Base-by-base conservation (phyloP, 2,797 vertebrate genomes). In the Enteromius thamalakanensis region DNA sequence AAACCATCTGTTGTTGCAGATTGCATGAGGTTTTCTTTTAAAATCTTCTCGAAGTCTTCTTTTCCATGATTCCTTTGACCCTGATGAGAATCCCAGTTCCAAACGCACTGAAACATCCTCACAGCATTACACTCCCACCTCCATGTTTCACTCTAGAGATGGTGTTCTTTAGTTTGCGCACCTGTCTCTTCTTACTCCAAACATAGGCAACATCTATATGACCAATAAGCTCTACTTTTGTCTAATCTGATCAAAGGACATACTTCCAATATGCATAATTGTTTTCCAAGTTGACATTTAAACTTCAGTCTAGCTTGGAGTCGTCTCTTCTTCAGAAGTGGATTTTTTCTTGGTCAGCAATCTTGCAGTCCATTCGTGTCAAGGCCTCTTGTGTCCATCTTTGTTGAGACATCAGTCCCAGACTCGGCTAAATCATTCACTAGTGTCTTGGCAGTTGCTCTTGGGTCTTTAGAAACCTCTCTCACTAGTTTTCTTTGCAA, bases 261-360 rank as follows among this genome's bases (percentile, higher is more conserved):
- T 1, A 0, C 23, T 69, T 70, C 11, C 21, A 23, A 11, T 23
- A 15, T 45, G 37, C n/a, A 70, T 70, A 1, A 26, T 26, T 70
- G 45, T 17, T 70, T 10, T n/a, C 21, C 65, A 70, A 23, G 68
- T 45, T 70, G n/a, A 47, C 68, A n/a, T 19, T 64, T 8, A 64
- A 45, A 77, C 34, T 14, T 70, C 5, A 70, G 40, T 42, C 40
- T 65, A 32, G 76, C 23, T 64, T 65, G 76, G 47, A 51, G 19
- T 37, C 34, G 68, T 34, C 51, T 81, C 21, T 55, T 80, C 15
- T 34, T 42, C 34, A 81, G 19, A 60, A 81, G 49, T 42, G 65
- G 21, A 9, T 29, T 45, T 32, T 72, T 81, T 37, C 79, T 60
- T 72, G 51, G 51, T 71, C n/a, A 8, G 51, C 32, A 71, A 12